phyloP scores from a whole-genome alignment of 2,797 vertebrate species.

The Gobio occitaniae region DNA sequence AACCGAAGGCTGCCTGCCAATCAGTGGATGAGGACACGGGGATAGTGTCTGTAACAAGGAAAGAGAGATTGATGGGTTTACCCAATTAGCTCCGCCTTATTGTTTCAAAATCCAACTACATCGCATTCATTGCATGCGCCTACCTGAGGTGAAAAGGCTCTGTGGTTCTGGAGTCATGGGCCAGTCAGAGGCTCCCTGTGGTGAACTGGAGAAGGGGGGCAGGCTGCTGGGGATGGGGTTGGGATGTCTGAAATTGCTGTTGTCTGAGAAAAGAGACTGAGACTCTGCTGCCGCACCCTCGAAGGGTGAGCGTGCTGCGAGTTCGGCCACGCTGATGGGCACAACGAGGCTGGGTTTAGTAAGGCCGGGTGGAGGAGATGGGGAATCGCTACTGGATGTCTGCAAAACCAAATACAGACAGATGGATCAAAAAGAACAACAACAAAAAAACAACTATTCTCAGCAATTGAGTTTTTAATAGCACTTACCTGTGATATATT shows the following conservation, averaged over 20 bases:
- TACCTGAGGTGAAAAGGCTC: constrained; percentile 91
- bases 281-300: constrained; percentile 88
- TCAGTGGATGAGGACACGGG: constrained; percentile 98
- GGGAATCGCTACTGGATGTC: constrained; percentile 84
- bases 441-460: neutral
- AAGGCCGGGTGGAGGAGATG: constrained; percentile 86
- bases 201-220: constrained; percentile 84
- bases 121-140: neutral
- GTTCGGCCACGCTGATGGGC: constrained; percentile 86
- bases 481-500: constrained; percentile 90
- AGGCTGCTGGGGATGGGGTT: constrained; percentile 88
- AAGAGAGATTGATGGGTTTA: neutral
- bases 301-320: constrained; percentile 86
- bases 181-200: constrained; percentile 87
- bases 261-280: constrained; percentile 89
- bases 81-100: neutral
- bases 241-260: constrained; percentile 86
- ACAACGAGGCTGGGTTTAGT: constrained; percentile 84
- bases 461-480: neutral
- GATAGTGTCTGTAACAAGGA: constrained; percentile 88
- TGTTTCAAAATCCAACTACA: neutral
- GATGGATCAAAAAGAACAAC: neutral
- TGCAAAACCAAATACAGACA: constrained; percentile 57
- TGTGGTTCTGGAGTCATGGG: constrained; percentile 89
- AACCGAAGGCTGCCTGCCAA: constrained; percentile 99